phyloP scores from a whole-genome alignment of 2,888 invertebrate species.

The Eristalis arbustorum region DNA sequence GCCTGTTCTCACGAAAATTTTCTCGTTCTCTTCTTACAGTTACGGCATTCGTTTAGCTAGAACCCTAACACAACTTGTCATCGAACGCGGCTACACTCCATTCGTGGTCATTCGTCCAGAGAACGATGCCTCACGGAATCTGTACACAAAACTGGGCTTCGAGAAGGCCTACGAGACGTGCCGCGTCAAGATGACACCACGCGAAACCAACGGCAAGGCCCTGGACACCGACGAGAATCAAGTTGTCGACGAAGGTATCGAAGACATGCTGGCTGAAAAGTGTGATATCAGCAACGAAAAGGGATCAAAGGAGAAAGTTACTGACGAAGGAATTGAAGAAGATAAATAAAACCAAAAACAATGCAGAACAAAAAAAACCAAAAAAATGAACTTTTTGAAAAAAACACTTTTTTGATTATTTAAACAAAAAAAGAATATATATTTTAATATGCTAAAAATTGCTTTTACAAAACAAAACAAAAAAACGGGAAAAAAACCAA shows the following conservation, averaged over 20 bases:
- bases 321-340: constrained; percentile 79
- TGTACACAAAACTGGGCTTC: constrained; percentile 92
- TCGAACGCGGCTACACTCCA: constrained; percentile 88
- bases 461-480: constrained; percentile 65
- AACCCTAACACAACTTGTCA: constrained; percentile 84
- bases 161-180: constrained; percentile 89
- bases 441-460: constrained; percentile 72
- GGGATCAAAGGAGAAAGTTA: constrained; percentile 75
- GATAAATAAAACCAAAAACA: constrained; percentile 75
- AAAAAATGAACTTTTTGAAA: constrained; percentile 75
- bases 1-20: too few relatives aligned
- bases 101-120: constrained; percentile 93
- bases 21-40: constrained; percentile 68
- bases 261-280: constrained; percentile 80
- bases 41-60: constrained; percentile 88
- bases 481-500: constrained; percentile 46
- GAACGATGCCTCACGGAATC: constrained; percentile 91
- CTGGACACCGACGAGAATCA: constrained; percentile 73
- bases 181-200: constrained; percentile 87
- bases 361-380: constrained; percentile 74
- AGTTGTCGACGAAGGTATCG: constrained; percentile 79
- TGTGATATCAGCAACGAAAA: constrained; percentile 80
- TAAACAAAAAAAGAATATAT: constrained; percentile 70
- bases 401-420: constrained; percentile 67
- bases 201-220: constrained; percentile 72